These are phyloP conservation scores for Dendroctonus ponderosae DNA, from an alignment of 1,140 invertebrate genomes.

Conservation along the genomic window DNA sequence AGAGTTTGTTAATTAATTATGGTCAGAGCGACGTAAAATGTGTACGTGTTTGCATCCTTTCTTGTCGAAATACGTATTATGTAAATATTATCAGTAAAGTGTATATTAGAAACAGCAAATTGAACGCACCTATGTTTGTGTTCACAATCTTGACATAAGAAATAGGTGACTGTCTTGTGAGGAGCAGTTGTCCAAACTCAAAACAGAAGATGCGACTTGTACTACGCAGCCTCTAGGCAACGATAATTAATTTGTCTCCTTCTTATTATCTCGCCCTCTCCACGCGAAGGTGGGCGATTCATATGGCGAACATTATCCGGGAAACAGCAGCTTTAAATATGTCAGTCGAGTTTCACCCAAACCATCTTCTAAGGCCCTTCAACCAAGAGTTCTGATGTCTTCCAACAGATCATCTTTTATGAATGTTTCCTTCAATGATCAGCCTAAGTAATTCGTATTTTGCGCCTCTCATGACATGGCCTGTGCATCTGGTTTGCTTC, in stretches of 20 bases:
- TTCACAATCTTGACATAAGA: no score
- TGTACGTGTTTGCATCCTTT: background rate
- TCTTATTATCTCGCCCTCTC: constrained; percentile 37
- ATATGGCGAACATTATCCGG: constrained; percentile 25
- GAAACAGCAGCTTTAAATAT: constrained; percentile 30
- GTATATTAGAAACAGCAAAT: background rate
- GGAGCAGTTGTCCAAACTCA: no score
- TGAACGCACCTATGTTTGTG: no score
- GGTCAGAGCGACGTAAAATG: background rate
- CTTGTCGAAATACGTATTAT: no score
- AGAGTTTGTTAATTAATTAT: constrained; percentile 15
- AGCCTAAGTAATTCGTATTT: background rate
- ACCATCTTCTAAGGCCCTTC: constrained; percentile 29
- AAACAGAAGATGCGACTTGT: no score
- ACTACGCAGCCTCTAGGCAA: no score
- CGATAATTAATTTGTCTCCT: constrained; percentile 20
- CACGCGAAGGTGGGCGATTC: constrained; percentile 25
- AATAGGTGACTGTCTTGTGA: no score
- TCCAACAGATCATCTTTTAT: constrained; percentile 23
- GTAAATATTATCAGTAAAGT: background rate
- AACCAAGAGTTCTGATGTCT: constrained; percentile 32
- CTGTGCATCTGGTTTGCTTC: background rate
- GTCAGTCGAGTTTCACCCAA: constrained; percentile 18
- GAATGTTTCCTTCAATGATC: background rate
- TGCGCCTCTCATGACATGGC: background rate